Conservation (phyloP, 2,113 vertebrate genomes). For the Periophthalmus modestus region DNA sequence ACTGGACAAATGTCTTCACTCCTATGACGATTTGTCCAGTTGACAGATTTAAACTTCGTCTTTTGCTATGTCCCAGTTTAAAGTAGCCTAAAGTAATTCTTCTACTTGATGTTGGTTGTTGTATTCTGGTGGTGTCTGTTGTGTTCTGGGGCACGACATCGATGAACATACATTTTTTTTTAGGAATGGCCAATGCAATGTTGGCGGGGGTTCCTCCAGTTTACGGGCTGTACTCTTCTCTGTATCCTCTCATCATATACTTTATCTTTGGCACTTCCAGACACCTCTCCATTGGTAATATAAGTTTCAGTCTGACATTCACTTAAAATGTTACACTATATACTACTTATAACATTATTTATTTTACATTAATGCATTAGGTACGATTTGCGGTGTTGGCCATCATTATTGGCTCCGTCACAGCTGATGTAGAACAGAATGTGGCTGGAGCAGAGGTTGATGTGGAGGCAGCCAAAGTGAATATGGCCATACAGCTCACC, state of each 20-base stretch:
- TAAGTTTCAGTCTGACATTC: background rate
- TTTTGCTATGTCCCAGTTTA: too few species aligned
- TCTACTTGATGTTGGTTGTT: background rate
- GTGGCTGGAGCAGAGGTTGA: slow-evolving; percentile 37
- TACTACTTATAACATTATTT: background rate
- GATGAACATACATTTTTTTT: background rate
- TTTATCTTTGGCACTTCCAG: slow-evolving; percentile 90
- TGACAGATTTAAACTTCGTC: too few species aligned
- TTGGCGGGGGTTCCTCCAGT: slow-evolving; percentile 86
- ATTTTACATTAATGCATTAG: slow-evolving; percentile 33
- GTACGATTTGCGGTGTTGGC: slow-evolving; percentile 61
- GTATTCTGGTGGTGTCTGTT: background rate
- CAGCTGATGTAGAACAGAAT: slow-evolving; percentile 53
- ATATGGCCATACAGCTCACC: slow-evolving; percentile 54
- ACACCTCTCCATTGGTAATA: slow-evolving; percentile 90
- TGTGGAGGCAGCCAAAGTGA: slow-evolving; percentile 53
- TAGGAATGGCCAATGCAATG: slow-evolving; percentile 88
- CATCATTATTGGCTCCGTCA: slow-evolving; percentile 63
- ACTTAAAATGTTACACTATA: background rate
- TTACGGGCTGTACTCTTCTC: slow-evolving; percentile 87
- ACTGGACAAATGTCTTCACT: too few species aligned
- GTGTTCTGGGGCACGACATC: too few species aligned
- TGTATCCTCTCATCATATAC: slow-evolving; percentile 90
- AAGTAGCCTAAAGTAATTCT: background rate
- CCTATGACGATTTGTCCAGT: too few species aligned